A percentile compares a stretch with the other conserved stretches of the same genome.
Conservation (phyloP, 1,140 invertebrate genomes). For the Patella vulgata region DNA sequence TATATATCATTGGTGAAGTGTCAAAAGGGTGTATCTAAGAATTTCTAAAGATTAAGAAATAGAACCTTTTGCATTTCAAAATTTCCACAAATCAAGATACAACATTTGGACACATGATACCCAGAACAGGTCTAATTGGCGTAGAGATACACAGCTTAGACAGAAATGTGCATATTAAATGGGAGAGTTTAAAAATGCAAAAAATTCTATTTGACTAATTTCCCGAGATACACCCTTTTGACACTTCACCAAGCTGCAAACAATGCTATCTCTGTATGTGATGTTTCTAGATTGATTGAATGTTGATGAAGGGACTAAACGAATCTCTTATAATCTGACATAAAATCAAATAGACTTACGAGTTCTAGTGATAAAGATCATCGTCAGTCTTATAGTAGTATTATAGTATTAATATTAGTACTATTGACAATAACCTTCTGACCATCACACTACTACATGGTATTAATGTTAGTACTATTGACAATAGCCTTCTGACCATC, state of each 20-base stretch:
- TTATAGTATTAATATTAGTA: conserved; percentile 1
- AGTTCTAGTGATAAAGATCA: background rate
- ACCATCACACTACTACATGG: background rate
- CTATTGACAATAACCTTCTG: background rate
- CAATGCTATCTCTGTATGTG: background rate
- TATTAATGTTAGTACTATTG: background rate
- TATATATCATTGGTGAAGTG: too few species aligned
- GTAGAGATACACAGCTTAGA: too few species aligned
- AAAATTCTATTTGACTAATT: too few species aligned
- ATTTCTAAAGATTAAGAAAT: too few species aligned
- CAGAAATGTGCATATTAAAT: too few species aligned
- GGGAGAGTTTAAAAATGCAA: too few species aligned
- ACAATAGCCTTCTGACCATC: background rate
- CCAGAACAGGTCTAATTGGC: too few species aligned
- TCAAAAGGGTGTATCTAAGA: too few species aligned
- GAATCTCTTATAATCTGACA: background rate
- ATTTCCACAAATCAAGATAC: too few species aligned
- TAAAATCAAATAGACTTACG: conserved; percentile 3
- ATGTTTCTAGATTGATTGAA: background rate
- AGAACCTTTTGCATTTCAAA: too few species aligned
- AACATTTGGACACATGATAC: too few species aligned
- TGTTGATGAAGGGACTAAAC: background rate
- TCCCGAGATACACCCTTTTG: too few species aligned
- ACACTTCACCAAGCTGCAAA: background rate
- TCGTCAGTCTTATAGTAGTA: background rate